Evolutionary conservation across 2,888 invertebrate genomes (phyloP).

Genomic region (Hybos culiciformis): DNA sequence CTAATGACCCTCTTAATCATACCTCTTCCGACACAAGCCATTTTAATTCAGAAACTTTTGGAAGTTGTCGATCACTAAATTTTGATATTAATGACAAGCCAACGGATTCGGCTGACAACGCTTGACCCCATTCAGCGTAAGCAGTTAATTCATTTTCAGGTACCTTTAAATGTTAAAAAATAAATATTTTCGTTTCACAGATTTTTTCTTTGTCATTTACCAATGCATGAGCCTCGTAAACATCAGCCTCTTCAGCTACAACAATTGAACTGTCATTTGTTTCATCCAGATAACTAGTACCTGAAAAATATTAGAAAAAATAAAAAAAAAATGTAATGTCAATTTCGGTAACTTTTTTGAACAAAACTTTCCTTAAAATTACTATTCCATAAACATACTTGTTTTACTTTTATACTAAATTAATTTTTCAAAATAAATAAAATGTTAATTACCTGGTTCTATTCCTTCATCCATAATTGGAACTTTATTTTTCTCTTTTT

Average conservation of each 20-base stretch:
- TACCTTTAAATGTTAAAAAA: not conserved
- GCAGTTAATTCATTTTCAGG: conserved; percentile 19
- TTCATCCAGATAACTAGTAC: conserved; percentile 1
- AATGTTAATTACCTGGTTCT: not conserved
- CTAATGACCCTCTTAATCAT: conserved; percentile 6
- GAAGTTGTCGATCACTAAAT: conserved; percentile 62
- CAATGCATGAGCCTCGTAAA: not conserved
- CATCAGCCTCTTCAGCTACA: not conserved
- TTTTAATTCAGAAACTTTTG: conserved; percentile 60
- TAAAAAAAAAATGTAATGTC: no score
- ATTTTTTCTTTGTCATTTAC: not conserved
- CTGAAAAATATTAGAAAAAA: not conserved
- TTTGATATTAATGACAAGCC: conserved; percentile 61
- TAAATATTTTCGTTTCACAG: not conserved
- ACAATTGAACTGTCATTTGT: not conserved
- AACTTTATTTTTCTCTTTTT: not conserved
- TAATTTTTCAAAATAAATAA: no score
- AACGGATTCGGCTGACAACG: conserved; percentile 62
- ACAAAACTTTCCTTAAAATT: no score
- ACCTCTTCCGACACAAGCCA: conserved; percentile 61
- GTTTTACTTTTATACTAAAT: no score
- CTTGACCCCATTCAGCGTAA: conserved; percentile 26
- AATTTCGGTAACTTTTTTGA: no score
- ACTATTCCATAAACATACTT: no score
- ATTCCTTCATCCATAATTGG: conserved; percentile 2